These are phyloP conservation scores for Pristionchus arcanus DNA, from an alignment of 2,888 invertebrate genomes.

Conservation along the genomic window DNA sequence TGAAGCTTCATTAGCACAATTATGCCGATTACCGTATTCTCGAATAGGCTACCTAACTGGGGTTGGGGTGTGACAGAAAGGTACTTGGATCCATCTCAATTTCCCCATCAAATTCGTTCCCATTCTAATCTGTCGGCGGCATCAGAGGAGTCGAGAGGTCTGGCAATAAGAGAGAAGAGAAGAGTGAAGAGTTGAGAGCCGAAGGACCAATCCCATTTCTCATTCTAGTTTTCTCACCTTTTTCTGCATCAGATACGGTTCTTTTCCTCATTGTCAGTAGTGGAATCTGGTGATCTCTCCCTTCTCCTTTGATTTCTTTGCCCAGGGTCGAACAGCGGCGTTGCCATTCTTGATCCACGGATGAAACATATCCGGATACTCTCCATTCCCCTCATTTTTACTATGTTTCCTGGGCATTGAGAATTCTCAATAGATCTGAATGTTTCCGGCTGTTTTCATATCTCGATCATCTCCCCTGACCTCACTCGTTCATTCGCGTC, in stretches of 20 bases:
- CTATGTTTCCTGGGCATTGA: too few species aligned
- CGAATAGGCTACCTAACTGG: background rate
- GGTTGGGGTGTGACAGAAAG: background rate
- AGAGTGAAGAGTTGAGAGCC: background rate
- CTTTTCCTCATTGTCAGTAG: background rate
- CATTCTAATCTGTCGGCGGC: conserved; percentile 45
- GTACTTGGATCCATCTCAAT: conserved; percentile 44
- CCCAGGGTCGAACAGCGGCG: too few species aligned
- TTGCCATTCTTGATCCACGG: too few species aligned
- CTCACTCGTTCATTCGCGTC: background rate
- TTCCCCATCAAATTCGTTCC: conserved; percentile 49
- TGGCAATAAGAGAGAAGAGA: conserved; percentile 26
- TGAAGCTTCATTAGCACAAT: too few species aligned
- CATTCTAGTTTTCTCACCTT: background rate
- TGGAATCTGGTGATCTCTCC: too few species aligned
- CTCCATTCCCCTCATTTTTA: too few species aligned
- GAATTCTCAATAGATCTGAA: too few species aligned
- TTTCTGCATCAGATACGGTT: background rate
- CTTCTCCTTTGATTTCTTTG: too few species aligned
- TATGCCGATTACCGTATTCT: background rate
- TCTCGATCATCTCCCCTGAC: background rate
- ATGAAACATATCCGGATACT: too few species aligned
- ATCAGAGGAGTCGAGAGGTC: conserved; percentile 36
- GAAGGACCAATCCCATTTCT: background rate
- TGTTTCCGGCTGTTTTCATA: background rate